Conservation (phyloP, 2,113 vertebrate species). For the Typhlomys cinereus region DNA sequence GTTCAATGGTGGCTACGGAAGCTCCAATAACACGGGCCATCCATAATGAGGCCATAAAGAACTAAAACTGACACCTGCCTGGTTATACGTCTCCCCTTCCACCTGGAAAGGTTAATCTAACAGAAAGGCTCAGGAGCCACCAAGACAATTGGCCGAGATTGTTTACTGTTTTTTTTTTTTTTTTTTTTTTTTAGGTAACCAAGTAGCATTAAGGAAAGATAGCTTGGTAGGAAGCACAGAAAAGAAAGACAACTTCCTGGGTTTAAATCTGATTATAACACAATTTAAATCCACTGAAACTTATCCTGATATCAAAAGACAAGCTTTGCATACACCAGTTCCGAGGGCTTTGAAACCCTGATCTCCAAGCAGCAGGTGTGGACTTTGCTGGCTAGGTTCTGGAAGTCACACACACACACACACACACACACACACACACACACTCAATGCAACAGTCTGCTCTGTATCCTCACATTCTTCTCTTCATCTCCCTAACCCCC, state of each 20-base stretch:
- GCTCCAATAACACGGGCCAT: background rate
- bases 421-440: background rate
- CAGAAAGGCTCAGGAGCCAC: slow-evolving; percentile 19
- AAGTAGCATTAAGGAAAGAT: slow-evolving; percentile 49
- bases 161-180: too few species aligned
- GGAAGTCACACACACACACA: background rate
- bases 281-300: slow-evolving; percentile 73
- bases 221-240: background rate
- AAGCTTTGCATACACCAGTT: slow-evolving; percentile 60
- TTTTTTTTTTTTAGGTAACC: background rate
- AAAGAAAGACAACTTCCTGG: background rate
- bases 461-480: background rate
- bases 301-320: slow-evolving; percentile 75
- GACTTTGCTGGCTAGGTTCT: background rate
- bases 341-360: slow-evolving; percentile 71
- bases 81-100: background rate
- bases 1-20: slow-evolving; percentile 21
- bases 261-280: slow-evolving; percentile 69
- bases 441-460: background rate
- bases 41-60: slow-evolving; percentile 15
- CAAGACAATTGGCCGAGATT: slow-evolving; percentile 18
- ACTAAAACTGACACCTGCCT: slow-evolving; percentile 49
- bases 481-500: background rate
- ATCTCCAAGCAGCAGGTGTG: slow-evolving; percentile 66
- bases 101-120: background rate